Evolutionary conservation across 1,140 invertebrate genomes (phyloP).

Genomic region (Lepidurus couesii): DNA sequence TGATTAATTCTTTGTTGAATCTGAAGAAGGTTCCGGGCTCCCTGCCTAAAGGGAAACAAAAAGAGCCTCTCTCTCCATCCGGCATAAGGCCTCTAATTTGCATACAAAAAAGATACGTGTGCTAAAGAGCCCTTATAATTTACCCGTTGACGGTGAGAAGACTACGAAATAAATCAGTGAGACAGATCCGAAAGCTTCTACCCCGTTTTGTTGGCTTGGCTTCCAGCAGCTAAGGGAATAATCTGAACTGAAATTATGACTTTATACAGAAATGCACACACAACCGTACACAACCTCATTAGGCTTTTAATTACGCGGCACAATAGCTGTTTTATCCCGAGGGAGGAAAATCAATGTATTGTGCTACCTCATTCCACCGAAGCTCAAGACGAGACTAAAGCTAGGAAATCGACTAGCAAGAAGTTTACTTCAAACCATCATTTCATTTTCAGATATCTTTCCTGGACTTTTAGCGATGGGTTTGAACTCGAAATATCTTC

Average conservation of each 20-base stretch:
- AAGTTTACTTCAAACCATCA: too few species aligned
- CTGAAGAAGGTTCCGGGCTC: not conserved
- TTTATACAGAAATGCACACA: not conserved
- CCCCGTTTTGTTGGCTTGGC: not conserved
- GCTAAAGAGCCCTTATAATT: conserved; percentile 4
- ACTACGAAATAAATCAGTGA: not conserved
- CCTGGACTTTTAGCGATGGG: too few species aligned
- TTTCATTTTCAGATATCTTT: too few species aligned
- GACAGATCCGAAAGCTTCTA: not conserved
- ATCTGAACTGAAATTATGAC: not conserved
- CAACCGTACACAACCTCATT: not conserved
- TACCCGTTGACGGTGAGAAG: not conserved
- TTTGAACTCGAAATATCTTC: too few species aligned
- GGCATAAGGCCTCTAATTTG: not conserved
- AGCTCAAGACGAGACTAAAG: too few species aligned
- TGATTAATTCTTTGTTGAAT: not conserved
- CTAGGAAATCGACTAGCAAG: too few species aligned
- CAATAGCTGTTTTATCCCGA: not conserved
- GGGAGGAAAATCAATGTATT: too few species aligned
- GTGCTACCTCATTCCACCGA: too few species aligned
- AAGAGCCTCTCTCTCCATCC: not conserved
- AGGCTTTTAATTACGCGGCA: not conserved
- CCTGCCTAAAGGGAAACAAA: not conserved
- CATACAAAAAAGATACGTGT: not conserved
- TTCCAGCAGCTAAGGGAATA: not conserved